Evolutionary conservation across 2,888 invertebrate genomes (phyloP).

Genomic region (Thecophora atra): DNA sequence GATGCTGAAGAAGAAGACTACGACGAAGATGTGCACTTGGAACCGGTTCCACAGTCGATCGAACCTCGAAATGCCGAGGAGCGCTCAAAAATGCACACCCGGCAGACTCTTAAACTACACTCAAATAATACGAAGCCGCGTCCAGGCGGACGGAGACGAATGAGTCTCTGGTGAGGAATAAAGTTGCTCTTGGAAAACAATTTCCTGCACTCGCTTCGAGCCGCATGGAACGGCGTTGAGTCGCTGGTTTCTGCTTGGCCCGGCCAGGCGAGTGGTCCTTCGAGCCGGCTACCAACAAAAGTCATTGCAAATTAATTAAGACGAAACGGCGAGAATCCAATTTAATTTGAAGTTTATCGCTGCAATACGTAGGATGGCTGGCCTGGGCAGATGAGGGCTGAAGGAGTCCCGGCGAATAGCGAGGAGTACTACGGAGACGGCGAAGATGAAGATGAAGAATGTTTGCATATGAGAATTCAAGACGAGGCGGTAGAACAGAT

Average conservation of each 20-base stretch:
- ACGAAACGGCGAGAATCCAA: constrained; percentile 51
- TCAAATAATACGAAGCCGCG: not conserved
- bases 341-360: constrained; percentile 47
- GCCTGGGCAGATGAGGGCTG: too few species aligned
- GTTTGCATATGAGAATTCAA: constrained; percentile 1
- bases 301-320: constrained; percentile 54
- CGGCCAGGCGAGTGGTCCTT: not conserved
- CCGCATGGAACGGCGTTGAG: not conserved
- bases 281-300: constrained; percentile 28
- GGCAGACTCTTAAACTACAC: not conserved
- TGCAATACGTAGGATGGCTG: constrained; percentile 2
- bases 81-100: constrained; percentile 30
- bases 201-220: constrained; percentile 13
- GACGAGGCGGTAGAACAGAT: not conserved
- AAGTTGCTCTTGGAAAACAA: constrained; percentile 18
- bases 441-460: not conserved
- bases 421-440: not conserved
- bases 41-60: too few species aligned
- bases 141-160: not conserved
- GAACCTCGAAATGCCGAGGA: too few species aligned
- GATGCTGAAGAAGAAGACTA: constrained; percentile 24
- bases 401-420: not conserved
- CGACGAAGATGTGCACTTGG: constrained; percentile 28
- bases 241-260: not conserved
- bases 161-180: not conserved